Conservation (phyloP, 2,888 invertebrate species). For the Penaeus monodon region DNA sequence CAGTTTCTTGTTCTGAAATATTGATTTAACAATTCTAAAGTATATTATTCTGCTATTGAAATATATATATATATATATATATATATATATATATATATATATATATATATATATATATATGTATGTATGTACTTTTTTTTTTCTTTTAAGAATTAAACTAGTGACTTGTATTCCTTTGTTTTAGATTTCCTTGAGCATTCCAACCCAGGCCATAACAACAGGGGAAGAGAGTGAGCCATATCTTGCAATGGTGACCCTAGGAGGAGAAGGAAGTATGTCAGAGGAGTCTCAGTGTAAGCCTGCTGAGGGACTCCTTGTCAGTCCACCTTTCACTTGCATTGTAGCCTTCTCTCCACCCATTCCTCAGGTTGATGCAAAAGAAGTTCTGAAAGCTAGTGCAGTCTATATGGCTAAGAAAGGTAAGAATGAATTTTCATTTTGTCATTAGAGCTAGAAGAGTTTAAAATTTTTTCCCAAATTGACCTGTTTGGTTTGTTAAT, state of each 20-base stretch:
- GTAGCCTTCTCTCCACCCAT: conserved; percentile 19
- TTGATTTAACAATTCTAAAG: neutral
- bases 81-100: no score
- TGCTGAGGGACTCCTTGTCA: neutral
- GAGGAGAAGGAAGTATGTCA: conserved; percentile 28
- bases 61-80: neutral
- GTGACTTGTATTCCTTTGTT: neutral
- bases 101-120: no score
- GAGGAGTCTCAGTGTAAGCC: conserved; percentile 14
- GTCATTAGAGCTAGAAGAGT: no score
- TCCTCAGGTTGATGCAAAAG: conserved; percentile 30
- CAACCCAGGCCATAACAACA: neutral
- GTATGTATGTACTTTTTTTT: neutral
- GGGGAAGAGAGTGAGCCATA: neutral
- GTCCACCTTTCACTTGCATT: conserved; percentile 46
- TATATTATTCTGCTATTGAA: neutral
- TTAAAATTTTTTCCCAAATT: no score
- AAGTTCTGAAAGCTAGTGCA: conserved; percentile 29
- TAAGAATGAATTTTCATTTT: neutral
- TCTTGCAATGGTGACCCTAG: conserved; percentile 15
- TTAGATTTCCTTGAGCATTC: neutral
- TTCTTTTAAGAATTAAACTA: neutral
- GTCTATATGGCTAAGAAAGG: conserved; percentile 34
- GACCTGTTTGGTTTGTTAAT: no score
- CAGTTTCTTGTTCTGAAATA: neutral